Evolutionary conservation across 2,797 vertebrate genomes (phyloP).

Genomic region (Cyprinella venusta): DNA sequence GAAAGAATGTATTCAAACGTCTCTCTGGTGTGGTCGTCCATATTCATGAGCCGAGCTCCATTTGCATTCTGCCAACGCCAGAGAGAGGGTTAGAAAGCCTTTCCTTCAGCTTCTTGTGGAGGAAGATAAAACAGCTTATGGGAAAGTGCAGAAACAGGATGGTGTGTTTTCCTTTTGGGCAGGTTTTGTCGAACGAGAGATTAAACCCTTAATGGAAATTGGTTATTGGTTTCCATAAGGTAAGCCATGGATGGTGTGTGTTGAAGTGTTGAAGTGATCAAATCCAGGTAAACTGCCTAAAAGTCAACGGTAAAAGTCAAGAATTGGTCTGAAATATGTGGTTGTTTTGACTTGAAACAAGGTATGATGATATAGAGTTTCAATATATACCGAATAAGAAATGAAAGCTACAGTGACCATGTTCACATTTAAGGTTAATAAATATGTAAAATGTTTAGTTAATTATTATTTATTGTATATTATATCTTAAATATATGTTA

Average conservation of each 20-base stretch:
- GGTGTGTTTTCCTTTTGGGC: slow-evolving; percentile 21
- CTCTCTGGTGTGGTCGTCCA: slow-evolving; percentile 39
- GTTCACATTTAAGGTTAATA: no score
- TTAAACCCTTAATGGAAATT: slow-evolving; percentile 46
- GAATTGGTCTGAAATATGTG: neutral
- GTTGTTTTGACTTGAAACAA: neutral
- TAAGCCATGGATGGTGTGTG: slow-evolving; percentile 18
- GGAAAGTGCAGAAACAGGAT: slow-evolving; percentile 47
- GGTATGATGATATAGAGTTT: neutral
- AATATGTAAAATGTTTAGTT: no score
- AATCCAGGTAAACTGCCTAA: neutral
- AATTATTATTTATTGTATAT: no score
- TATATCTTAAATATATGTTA: no score
- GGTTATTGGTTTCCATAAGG: slow-evolving; percentile 46
- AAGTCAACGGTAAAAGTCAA: neutral
- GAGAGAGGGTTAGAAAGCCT: slow-evolving; percentile 48
- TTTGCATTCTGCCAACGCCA: slow-evolving; percentile 55
- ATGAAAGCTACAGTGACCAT: neutral
- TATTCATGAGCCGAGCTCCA: slow-evolving; percentile 49
- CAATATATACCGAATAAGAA: neutral
- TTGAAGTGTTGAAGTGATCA: slow-evolving; percentile 27
- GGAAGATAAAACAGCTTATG: slow-evolving; percentile 48
- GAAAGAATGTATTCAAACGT: slow-evolving; percentile 57
- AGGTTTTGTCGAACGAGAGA: slow-evolving; percentile 42
- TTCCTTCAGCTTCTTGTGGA: slow-evolving; percentile 46